A percentile compares a stretch with the other conserved stretches of the same genome.
Conservation (phyloP, 2,797 vertebrate genomes). For the Pangasius djambal region DNA sequence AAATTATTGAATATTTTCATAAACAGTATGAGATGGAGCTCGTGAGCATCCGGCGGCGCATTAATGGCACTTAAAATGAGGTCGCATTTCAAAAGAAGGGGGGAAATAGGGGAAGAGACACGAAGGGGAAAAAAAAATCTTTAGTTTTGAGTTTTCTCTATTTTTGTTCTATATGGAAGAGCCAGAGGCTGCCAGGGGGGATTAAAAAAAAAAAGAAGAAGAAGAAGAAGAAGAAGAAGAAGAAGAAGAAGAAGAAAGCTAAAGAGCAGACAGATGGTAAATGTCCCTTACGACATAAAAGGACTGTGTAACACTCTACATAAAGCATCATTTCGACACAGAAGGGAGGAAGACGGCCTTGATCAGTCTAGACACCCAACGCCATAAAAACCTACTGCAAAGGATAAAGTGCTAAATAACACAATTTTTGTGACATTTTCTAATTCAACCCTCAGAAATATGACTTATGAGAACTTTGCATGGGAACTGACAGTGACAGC, state of each 20-base stretch:
- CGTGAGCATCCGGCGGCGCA: conserved; percentile 48
- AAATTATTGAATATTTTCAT: conserved; percentile 57
- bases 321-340: conserved; percentile 21
- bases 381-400: background rate
- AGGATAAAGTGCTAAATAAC: conserved; percentile 19
- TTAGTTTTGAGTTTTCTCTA: conserved; percentile 30
- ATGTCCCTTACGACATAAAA: conserved; percentile 58
- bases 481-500: background rate
- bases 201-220: too few relatives aligned
- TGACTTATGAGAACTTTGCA: background rate
- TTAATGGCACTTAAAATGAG: conserved; percentile 76
- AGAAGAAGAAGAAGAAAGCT: background rate
- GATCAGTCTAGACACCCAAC: background rate
- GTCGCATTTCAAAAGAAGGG: conserved; percentile 63
- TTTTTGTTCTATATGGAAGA: conserved; percentile 29
- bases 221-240: background rate
- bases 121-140: conserved; percentile 38
- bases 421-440: conserved; percentile 22
- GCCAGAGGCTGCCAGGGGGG: conserved; percentile 46
- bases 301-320: conserved; percentile 32
- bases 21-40: conserved; percentile 47
- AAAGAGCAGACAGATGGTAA: conserved; percentile 49
- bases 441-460: background rate
- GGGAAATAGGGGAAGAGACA: conserved; percentile 21
- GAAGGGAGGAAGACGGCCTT: background rate